phyloP scores from a whole-genome alignment of 2,888 invertebrate genomes.

The Listrodromus nycthemerus region DNA sequence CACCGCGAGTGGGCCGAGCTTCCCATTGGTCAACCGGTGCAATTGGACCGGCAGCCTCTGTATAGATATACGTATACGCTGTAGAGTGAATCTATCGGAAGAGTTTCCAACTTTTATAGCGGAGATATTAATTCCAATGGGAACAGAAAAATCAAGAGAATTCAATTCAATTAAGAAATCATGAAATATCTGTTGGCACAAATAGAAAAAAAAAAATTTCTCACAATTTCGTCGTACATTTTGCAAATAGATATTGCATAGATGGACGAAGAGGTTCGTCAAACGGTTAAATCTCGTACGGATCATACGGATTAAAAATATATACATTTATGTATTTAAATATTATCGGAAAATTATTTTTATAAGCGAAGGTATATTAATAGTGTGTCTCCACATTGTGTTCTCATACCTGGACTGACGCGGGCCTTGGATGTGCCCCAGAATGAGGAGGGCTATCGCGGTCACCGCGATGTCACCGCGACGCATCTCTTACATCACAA shows the following conservation, averaged over 20 bases:
- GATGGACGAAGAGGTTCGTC: not conserved
- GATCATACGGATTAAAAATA: no score
- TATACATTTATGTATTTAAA: not conserved
- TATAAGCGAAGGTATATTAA: not conserved
- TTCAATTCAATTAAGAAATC: not conserved
- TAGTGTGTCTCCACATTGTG: not conserved
- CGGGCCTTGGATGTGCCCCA: slow-evolving; percentile 82
- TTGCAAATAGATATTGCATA: not conserved
- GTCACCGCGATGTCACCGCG: slow-evolving; percentile 84
- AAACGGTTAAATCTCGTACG: not conserved
- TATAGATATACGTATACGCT: not conserved
- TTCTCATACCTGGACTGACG: slow-evolving; percentile 80
- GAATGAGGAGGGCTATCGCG: slow-evolving; percentile 84
- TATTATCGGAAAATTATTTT: not conserved
- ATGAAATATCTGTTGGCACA: not conserved
- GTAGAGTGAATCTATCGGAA: not conserved
- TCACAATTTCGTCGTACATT: not conserved
- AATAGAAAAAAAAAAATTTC: not conserved
- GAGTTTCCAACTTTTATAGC: slow-evolving; percentile 1
- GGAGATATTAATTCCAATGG: slow-evolving; percentile 7
- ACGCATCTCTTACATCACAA: slow-evolving; percentile 84
- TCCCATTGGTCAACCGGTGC: slow-evolving; percentile 64
- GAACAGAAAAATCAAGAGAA: not conserved
- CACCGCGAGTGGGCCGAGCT: slow-evolving; percentile 63
- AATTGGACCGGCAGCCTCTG: slow-evolving; percentile 55